Conservation (phyloP, 2,888 invertebrate species). For the Spodoptera picta region DNA sequence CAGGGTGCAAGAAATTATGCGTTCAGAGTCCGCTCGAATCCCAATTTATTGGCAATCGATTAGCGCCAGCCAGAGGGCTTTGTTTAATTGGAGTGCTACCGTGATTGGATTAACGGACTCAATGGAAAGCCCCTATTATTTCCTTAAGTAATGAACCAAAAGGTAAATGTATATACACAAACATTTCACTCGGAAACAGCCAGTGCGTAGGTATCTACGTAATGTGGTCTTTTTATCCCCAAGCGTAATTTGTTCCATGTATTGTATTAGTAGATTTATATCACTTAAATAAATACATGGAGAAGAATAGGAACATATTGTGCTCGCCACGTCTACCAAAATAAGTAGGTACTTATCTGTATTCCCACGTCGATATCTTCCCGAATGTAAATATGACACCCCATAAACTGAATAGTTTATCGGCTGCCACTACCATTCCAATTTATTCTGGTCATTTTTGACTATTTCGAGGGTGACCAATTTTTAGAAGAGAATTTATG, state of each 20-base stretch:
- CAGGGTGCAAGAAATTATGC: conserved; percentile 76
- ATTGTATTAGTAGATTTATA: conserved; percentile 41
- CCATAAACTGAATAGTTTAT: conserved; percentile 88
- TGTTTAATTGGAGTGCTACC: conserved; percentile 81
- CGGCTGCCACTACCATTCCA: conserved; percentile 86
- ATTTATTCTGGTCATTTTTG: conserved; percentile 89
- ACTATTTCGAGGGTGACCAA: conserved; percentile 85
- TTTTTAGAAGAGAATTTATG: conserved; percentile 85
- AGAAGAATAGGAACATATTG: conserved; percentile 66
- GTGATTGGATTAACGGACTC: conserved; percentile 78
- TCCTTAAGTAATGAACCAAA: conserved; percentile 66
- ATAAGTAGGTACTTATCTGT: conserved; percentile 76
- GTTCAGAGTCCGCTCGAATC: conserved; percentile 68
- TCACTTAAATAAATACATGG: conserved; percentile 31
- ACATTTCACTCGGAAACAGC: conserved; percentile 45
- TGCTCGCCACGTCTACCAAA: conserved; percentile 53
- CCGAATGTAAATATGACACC: conserved; percentile 89
- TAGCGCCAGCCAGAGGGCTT: conserved; percentile 78
- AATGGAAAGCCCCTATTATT: conserved; percentile 61
- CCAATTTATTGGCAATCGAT: conserved; percentile 81
- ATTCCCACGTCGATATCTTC: conserved; percentile 82
- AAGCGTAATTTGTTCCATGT: conserved; percentile 29
- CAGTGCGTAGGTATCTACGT: conserved; percentile 35
- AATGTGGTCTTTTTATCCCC: conserved; percentile 34
- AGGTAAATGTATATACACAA: conserved; percentile 58